Base-by-base conservation (phyloP, 2,797 vertebrate genomes). In the Characodon lateralis region DNA sequence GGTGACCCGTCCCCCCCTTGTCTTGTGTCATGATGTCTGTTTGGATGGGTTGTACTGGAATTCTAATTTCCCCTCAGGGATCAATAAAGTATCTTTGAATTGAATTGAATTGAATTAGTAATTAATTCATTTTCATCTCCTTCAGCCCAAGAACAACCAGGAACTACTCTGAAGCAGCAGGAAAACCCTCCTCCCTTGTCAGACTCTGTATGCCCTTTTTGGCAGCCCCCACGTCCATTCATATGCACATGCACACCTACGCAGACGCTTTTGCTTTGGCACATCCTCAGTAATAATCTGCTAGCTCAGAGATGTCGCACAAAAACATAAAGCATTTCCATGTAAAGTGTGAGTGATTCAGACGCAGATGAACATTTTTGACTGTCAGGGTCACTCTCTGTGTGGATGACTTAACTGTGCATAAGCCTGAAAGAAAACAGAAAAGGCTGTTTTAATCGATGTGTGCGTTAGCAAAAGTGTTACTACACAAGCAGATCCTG, bases 351-450 rank as follows among this genome's bases (percentile, higher is more conserved):
- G 73, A 20, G 71, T 56, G 83, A 85, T 46, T 85, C 87, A 88
- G 85, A 84, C 65, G 61, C 77, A 85, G 59, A 66, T 5, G 39
- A 76, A 65, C 73, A 68, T 7, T 46, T 65, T 13, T 12, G 43
- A 55, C 20, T 72, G 43, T 87, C 87, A 88, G 84, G 90, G 89
- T 82, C 82, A 12, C 35, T 72, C 46, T 78, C n/a, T 71, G 56
- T 22, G 39, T 79, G 63, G 80, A 70, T 24, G 81, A 35, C 7
- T 5, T n/a, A 13, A 56, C 39, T 53, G 74, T 22, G 56, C 55
- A 48, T 26, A 35, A 48, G 58, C 0, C 1, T 50, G 71, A 31
- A 22, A 22, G 50, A 61, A 48, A 73, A 43, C 51, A 56, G 66
- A 75, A 14, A 65, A n/a, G 9, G 48, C 16, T 31, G 22, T 71